These are phyloP conservation scores for Drosophila anomalipes DNA, from an alignment of 2,888 invertebrate species.

Conservation along the genomic window DNA sequence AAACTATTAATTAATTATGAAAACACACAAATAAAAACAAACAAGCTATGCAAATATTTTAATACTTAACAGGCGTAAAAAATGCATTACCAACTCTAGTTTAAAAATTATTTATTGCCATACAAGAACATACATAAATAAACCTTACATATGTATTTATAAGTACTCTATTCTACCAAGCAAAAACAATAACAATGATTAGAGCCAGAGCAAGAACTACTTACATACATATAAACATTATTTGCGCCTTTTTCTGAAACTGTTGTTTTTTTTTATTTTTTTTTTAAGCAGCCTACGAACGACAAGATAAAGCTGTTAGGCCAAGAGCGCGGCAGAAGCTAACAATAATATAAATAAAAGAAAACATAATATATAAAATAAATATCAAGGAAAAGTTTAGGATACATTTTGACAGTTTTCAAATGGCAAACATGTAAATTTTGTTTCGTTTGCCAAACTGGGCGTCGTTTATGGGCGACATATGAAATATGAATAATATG, in stretches of 20 bases:
- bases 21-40: constrained; percentile 59
- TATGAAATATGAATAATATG: constrained; percentile 34
- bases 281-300: constrained; percentile 30
- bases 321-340: constrained; percentile 51
- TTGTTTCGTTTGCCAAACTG: constrained; percentile 77
- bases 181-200: constrained; percentile 53
- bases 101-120: constrained; percentile 63
- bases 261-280: constrained; percentile 34
- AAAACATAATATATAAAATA: constrained; percentile 36
- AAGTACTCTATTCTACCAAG: constrained; percentile 61
- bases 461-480: constrained; percentile 69
- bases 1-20: constrained; percentile 72
- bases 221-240: constrained; percentile 50
- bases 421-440: constrained; percentile 69
- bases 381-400: constrained; percentile 62
- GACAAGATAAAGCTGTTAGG: constrained; percentile 47
- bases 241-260: constrained; percentile 58
- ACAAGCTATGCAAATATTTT: constrained; percentile 76
- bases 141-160: constrained; percentile 71
- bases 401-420: constrained; percentile 67
- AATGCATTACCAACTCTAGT: constrained; percentile 53
- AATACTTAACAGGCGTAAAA: constrained; percentile 65
- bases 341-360: constrained; percentile 65
- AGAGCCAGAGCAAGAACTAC: constrained; percentile 53
- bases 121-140: constrained; percentile 70